Base-by-base conservation (phyloP, 2,113 vertebrate genomes). In the Carlito syrichta region DNA sequence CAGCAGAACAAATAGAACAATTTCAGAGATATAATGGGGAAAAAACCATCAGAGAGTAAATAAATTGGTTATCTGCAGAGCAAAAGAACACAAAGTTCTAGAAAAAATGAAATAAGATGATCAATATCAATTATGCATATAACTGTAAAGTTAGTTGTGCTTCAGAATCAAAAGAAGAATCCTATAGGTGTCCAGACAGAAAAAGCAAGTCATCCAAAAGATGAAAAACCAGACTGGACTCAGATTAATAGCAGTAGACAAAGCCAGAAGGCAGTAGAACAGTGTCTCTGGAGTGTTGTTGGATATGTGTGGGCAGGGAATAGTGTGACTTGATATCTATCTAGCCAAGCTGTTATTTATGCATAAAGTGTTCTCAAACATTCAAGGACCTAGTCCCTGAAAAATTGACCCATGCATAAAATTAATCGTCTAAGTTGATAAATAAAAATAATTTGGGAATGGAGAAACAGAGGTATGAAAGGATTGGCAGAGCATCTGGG, bases 41-140 rank as follows among this genome's bases (percentile, higher is more conserved):
- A 62, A 74, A 96, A 54, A 14, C 3, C 38, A 87, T 95, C 14
- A 88, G 52, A 94, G 71, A 43, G 66, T 38, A 91, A 89, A 95
- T 68, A 52, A 83, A 69, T 74, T 60, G 4, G 1, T 95, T 77
- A 88, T 83, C 17, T 86, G 0, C 56, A 83, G 45, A 74, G 58
- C 9, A 86, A 86, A 96, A 96, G 35, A 40, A 45, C 17, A 92
- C 22, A 58, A 10, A 25, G 8, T 69, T 96, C 48, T 89, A 73
- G 43, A 83, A 78, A 91, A 93, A 83, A 14, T 74, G 52, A 84
- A 93, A 56, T 16, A 85, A 50, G 52, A 38, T 85, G 35, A 35
- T 25, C 38, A 73, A 6, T 82, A 45, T n/a, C 60, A 95, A 82
- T 22, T 40, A 91, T 91, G 23, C 81, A 58, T 35, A 45, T 60